phyloP scores from a whole-genome alignment of 2,113 vertebrate species.

The Chaetops frenatus region DNA sequence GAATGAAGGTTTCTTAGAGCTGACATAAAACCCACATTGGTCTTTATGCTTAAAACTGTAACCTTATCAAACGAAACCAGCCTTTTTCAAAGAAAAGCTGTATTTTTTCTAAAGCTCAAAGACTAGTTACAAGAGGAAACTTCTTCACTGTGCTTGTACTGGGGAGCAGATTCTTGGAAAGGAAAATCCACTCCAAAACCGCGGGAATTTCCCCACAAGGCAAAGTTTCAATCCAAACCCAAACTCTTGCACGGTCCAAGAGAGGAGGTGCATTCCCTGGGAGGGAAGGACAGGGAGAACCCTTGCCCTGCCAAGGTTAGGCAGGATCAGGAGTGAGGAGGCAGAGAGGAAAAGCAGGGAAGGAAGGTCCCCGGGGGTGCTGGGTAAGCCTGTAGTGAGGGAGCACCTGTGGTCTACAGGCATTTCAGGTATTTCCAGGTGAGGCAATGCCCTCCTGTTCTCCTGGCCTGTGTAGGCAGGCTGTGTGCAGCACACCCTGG shows the following conservation, averaged over 20 bases:
- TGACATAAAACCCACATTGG: background rate
- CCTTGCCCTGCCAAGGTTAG: background rate
- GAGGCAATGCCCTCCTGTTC: background rate
- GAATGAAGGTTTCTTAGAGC: background rate
- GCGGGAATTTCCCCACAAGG: background rate
- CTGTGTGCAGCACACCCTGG: background rate
- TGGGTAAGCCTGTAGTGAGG: background rate
- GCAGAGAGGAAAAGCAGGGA: background rate
- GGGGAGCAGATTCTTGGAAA: background rate
- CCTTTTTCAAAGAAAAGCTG: background rate
- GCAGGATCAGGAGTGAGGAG: background rate
- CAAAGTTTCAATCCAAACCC: background rate
- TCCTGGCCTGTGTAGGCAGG: background rate
- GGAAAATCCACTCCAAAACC: background rate
- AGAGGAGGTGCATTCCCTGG: background rate
- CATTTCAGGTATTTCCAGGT: conserved; percentile 52
- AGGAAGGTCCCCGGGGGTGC: background rate
- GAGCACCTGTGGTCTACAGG: background rate
- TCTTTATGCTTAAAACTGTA: background rate
- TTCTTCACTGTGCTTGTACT: background rate
- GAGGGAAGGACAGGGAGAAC: background rate
- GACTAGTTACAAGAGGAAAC: background rate
- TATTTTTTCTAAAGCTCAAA: background rate
- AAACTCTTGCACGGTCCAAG: background rate
- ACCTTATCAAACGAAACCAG: background rate